phyloP scores from a whole-genome alignment of 2,888 invertebrate genomes.

The Serripes groenlandicus region DNA sequence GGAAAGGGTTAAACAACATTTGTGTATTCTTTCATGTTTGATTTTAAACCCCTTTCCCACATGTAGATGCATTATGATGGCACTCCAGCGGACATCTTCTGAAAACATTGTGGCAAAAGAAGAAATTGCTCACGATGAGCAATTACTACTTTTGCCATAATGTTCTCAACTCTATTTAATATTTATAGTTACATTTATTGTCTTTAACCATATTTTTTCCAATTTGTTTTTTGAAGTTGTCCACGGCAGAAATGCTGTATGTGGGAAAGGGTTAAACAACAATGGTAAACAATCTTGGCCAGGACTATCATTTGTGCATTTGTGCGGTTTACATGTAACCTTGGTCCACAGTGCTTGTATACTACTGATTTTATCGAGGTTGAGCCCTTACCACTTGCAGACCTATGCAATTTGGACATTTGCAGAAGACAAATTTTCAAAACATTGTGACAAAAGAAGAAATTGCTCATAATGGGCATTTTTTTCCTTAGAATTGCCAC shows the following conservation, averaged over 20 bases:
- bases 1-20: no score
- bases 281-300: neutral
- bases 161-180: neutral
- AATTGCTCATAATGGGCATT: neutral
- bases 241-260: neutral
- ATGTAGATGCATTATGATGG: neutral
- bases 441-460: constrained; percentile 9
- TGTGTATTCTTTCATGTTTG: no score
- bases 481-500: neutral
- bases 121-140: neutral
- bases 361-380: no score
- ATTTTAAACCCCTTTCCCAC: neutral
- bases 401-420: neutral
- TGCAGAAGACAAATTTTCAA: neutral
- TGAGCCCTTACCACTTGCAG: neutral
- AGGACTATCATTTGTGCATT: no score
- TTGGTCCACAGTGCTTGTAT: no score
- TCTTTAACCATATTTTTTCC: no score
- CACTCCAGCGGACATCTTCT: neutral
- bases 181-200: no score
- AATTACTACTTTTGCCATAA: neutral
- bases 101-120: neutral
- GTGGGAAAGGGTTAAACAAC: neutral
- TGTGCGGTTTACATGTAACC: no score
- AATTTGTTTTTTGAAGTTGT: neutral